Percentiles rank a stretch among this genome's conserved stretches.
phyloP scores from a whole-genome alignment of 35 echinoderm and acorn worm species.

The Ophiothrix spiculata region DNA sequence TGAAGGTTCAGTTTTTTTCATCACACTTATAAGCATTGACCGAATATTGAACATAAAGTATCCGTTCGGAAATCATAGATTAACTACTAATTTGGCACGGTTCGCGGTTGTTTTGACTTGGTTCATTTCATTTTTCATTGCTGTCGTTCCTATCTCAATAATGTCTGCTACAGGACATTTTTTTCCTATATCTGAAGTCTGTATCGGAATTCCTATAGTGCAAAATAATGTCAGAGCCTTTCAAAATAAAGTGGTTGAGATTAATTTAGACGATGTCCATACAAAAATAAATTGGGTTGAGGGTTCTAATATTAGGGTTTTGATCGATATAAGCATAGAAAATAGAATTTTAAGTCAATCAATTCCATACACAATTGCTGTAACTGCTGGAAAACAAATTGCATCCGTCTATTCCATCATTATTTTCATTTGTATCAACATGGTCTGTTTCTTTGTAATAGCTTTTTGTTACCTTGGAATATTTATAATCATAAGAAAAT shows the following conservation, averaged over 20 bases:
- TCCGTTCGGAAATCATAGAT: background rate
- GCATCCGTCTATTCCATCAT: background rate
- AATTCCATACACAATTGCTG: background rate
- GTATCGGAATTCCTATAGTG: background rate
- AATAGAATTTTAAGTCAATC: background rate
- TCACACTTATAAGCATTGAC: conserved; percentile 6
- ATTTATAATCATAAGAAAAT: background rate
- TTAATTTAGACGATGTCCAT: background rate
- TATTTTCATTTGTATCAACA: background rate
- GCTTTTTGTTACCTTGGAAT: background rate
- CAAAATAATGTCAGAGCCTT: background rate
- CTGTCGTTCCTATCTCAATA: background rate
- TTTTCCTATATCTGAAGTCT: background rate
- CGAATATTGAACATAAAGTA: background rate
- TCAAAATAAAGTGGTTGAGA: background rate
- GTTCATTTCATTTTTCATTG: background rate
- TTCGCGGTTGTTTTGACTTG: background rate
- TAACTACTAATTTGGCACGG: background rate
- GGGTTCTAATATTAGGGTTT: background rate
- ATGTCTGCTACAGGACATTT: background rate
- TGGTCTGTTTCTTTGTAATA: background rate
- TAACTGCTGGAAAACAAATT: background rate
- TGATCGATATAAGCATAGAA: background rate
- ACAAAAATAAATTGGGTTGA: background rate
- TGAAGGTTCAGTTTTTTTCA: conserved; percentile 1